These are phyloP conservation scores for Acanthoscelides obtectus DNA, from an alignment of 2,888 invertebrate species.

Conservation along the genomic window DNA sequence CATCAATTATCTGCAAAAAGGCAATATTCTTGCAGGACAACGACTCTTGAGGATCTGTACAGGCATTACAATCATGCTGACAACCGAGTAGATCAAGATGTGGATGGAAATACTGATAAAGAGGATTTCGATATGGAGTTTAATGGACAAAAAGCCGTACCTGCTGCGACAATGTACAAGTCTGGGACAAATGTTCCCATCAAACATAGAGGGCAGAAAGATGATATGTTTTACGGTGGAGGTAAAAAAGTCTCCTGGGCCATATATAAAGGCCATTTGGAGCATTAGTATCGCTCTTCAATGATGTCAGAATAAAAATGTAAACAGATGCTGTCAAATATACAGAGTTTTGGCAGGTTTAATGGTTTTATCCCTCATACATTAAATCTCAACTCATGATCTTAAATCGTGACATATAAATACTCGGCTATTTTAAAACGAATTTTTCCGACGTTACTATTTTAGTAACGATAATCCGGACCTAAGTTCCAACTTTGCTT, in stretches of 20 bases:
- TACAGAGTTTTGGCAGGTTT: too few species aligned
- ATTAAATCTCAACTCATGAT: too few species aligned
- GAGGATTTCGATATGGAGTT: conserved; percentile 1
- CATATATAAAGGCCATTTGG: too few species aligned
- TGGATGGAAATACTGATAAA: neutral
- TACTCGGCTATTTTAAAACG: too few species aligned
- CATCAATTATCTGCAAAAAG: neutral
- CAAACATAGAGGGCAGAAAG: conserved; percentile 19
- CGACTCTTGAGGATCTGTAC: conserved; percentile 66
- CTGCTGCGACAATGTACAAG: conserved; percentile 39
- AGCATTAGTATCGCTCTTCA: too few species aligned
- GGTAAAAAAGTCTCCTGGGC: conserved; percentile 1
- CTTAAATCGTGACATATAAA: too few species aligned
- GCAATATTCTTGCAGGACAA: conserved; percentile 51
- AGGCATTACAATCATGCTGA: conserved; percentile 49
- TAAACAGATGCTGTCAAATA: too few species aligned
- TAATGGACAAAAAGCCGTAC: neutral
- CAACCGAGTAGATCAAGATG: conserved; percentile 1
- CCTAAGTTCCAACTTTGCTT: too few species aligned
- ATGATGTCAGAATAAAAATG: too few species aligned
- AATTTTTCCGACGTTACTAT: too few species aligned
- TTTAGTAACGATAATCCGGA: too few species aligned
- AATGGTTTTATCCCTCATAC: too few species aligned
- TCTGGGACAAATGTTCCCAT: conserved; percentile 9
- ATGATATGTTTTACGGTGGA: conserved; percentile 17